A percentile compares a stretch with the other conserved stretches of the same genome.
Conservation (phyloP, 2,797 vertebrate species). For the Aplochiton taeniatus region DNA sequence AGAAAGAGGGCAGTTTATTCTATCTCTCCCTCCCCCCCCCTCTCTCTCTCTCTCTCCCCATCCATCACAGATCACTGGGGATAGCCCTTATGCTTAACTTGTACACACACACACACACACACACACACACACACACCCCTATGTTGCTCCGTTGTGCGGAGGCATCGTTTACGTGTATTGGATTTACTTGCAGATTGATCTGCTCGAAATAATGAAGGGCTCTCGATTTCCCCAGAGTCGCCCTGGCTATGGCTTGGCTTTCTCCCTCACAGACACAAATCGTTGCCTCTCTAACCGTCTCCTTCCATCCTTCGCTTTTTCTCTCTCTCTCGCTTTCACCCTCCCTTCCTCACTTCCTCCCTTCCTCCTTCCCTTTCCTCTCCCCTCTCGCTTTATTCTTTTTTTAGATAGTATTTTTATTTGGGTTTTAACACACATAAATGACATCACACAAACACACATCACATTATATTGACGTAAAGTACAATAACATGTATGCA, state of each 20-base stretch:
- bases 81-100: neutral
- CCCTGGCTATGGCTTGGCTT: conserved; percentile 7
- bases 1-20: neutral
- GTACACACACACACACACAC: neutral
- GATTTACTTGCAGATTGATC: conserved; percentile 32
- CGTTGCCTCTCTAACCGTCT: neutral
- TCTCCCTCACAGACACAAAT: neutral
- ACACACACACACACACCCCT: conserved; percentile 6
- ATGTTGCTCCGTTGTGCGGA: conserved; percentile 12
- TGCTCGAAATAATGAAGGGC: conserved; percentile 28
- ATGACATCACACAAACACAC: no score
- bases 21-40: neutral
- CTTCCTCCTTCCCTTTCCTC: neutral
- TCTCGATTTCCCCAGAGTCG: conserved; percentile 19
- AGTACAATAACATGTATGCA: no score
- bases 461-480: no score
- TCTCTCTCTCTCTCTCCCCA: no score
- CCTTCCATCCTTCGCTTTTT: neutral
- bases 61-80: no score
- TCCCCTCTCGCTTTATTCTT: no score
- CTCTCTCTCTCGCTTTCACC: neutral
- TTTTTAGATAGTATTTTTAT: no score
- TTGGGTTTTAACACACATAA: no score
- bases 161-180: conserved; percentile 23
- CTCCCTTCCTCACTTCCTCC: neutral